A percentile compares a stretch with the other conserved stretches of the same genome.
phyloP scores from a whole-genome alignment of 2,888 invertebrate genomes.

The Drosophila diplacantha region DNA sequence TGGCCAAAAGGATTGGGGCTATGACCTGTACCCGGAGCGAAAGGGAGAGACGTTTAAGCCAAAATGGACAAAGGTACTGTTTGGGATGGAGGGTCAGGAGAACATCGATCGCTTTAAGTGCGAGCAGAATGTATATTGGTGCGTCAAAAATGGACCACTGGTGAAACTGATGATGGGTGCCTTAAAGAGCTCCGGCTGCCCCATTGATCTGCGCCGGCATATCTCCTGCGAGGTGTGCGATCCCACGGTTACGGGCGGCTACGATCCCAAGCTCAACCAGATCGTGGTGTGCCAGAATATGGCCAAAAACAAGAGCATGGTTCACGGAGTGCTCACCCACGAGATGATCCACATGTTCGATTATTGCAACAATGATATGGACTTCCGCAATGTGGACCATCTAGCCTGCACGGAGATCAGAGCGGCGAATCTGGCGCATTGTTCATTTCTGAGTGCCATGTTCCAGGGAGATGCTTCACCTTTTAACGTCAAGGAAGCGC shows the following conservation, averaged over 20 bases:
- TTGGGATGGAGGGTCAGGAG: slow-evolving; percentile 84
- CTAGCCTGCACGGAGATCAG: slow-evolving; percentile 96
- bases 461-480: slow-evolving; percentile 84
- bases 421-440: slow-evolving; percentile 95
- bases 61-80: slow-evolving; percentile 80
- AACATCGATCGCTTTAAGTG: slow-evolving; percentile 86
- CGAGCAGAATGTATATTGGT: slow-evolving; percentile 85
- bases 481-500: slow-evolving; percentile 85
- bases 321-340: slow-evolving; percentile 90
- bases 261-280: slow-evolving; percentile 78
- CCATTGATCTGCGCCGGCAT: slow-evolving; percentile 90
- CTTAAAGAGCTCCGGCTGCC: slow-evolving; percentile 82
- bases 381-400: slow-evolving; percentile 93
- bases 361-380: slow-evolving; percentile 90
- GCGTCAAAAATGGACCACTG: slow-evolving; percentile 86
- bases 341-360: slow-evolving; percentile 99
- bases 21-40: slow-evolving; percentile 90
- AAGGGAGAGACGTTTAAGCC: slow-evolving; percentile 81
- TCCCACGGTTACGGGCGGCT: slow-evolving; percentile 91
- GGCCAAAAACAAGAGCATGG: slow-evolving; percentile 82
- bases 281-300: slow-evolving; percentile 95
- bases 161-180: slow-evolving; percentile 92
- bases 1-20: slow-evolving; percentile 81
- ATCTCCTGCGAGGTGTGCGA: slow-evolving; percentile 95
- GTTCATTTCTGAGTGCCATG: slow-evolving; percentile 90